phyloP scores from a whole-genome alignment of 2,113 vertebrate species.

The Phalacrocorax brasilianus region DNA sequence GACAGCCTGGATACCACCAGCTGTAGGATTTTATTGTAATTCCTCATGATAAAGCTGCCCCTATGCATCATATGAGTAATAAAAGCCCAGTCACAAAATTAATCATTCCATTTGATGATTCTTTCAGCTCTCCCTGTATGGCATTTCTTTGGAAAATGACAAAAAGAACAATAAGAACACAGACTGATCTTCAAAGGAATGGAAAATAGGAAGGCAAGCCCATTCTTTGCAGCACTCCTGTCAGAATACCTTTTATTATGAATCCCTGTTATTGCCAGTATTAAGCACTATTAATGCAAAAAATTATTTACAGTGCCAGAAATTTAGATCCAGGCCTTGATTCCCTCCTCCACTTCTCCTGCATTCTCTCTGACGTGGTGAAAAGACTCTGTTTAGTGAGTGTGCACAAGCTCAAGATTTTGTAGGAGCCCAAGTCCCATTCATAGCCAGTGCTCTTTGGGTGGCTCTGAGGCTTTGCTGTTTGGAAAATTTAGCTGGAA shows the following conservation, averaged over 20 bases:
- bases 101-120: conserved; percentile 12
- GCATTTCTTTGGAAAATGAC: background rate
- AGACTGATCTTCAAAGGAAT: background rate
- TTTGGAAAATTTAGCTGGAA: background rate
- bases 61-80: background rate
- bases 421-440: background rate
- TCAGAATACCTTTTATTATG: background rate
- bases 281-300: background rate
- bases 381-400: background rate
- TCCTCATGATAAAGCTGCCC: background rate
- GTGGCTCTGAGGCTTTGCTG: background rate
- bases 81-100: background rate
- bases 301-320: background rate
- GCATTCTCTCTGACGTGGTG: background rate
- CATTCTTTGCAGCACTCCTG: background rate
- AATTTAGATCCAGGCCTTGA: background rate
- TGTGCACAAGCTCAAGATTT: background rate
- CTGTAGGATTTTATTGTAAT: background rate
- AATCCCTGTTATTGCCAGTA: background rate
- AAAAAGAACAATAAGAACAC: background rate
- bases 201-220: background rate
- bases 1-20: background rate
- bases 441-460: background rate
- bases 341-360: background rate
- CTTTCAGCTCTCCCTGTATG: background rate